Conservation (phyloP, 2,797 vertebrate genomes). For the Harpagifer antarcticus region DNA sequence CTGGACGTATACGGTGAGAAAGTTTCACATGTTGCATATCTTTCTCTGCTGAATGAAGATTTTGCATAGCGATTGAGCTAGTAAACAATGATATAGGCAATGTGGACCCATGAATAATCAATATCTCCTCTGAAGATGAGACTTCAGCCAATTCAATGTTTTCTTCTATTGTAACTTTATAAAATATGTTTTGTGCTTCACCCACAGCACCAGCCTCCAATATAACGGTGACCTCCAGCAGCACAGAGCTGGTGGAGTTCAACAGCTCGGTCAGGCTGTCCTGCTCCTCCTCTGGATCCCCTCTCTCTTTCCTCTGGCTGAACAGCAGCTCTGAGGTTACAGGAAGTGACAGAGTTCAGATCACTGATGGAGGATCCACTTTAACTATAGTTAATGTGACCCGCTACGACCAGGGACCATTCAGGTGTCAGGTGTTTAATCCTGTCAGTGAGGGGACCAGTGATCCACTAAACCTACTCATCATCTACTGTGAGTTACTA, state of each 20-base stretch:
- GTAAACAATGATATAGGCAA: no score
- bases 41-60: no score
- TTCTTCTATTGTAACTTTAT: no score
- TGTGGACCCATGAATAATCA: not conserved
- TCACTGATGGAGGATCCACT: conserved; percentile 49
- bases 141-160: no score
- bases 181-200: no score
- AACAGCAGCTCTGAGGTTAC: conserved; percentile 70
- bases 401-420: conserved; percentile 71
- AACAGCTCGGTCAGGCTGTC: conserved; percentile 68
- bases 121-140: no score
- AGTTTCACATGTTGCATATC: no score
- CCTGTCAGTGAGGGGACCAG: conserved; percentile 56
- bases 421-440: conserved; percentile 69
- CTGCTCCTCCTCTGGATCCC: conserved; percentile 70
- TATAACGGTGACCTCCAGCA: conserved; percentile 19
- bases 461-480: conserved; percentile 36
- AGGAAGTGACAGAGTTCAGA: conserved; percentile 40
- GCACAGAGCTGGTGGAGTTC: conserved; percentile 68
- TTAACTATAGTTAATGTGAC: conserved; percentile 58
- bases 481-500: conserved; percentile 59
- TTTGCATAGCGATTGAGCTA: no score
- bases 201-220: no score
- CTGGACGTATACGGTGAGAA: no score
- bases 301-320: conserved; percentile 66